phyloP scores from a whole-genome alignment of 2,797 vertebrate species.

The Myoxocephalus aenaeus region DNA sequence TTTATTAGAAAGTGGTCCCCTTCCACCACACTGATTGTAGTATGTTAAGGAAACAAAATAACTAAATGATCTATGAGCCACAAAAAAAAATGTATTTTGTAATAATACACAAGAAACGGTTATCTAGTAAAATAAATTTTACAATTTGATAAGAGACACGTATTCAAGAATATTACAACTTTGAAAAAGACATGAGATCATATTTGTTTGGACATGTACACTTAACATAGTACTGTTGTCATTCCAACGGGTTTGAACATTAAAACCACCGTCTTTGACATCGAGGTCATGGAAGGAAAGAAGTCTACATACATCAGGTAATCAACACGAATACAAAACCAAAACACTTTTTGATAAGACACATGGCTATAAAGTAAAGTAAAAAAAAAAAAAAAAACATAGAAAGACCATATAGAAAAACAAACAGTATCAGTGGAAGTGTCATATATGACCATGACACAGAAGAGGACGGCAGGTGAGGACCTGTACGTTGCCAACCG shows the following conservation, averaged over 20 bases:
- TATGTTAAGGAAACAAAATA: background rate
- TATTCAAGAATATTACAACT: background rate
- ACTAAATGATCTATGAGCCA: background rate
- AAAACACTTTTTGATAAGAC: background rate
- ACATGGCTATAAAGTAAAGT: background rate
- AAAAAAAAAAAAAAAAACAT: background rate
- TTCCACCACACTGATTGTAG: background rate
- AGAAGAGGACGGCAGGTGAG: background rate
- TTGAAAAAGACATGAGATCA: background rate
- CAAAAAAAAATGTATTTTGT: conserved; percentile 13
- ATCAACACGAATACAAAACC: background rate
- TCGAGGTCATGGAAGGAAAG: background rate
- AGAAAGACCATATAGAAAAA: background rate
- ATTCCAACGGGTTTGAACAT: background rate
- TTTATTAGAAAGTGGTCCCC: background rate
- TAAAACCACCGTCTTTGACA: background rate
- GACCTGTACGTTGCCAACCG: background rate
- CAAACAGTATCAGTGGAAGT: background rate
- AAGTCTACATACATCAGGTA: conserved; percentile 14
- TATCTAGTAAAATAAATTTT: background rate
- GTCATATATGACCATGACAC: background rate
- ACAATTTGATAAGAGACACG: conserved; percentile 11
- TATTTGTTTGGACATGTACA: background rate
- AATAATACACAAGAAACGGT: conserved; percentile 21
- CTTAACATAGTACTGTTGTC: background rate